These are phyloP conservation scores for Pogonomyrmex barbatus DNA, from an alignment of 1,140 invertebrate species.

Conservation along the genomic window DNA sequence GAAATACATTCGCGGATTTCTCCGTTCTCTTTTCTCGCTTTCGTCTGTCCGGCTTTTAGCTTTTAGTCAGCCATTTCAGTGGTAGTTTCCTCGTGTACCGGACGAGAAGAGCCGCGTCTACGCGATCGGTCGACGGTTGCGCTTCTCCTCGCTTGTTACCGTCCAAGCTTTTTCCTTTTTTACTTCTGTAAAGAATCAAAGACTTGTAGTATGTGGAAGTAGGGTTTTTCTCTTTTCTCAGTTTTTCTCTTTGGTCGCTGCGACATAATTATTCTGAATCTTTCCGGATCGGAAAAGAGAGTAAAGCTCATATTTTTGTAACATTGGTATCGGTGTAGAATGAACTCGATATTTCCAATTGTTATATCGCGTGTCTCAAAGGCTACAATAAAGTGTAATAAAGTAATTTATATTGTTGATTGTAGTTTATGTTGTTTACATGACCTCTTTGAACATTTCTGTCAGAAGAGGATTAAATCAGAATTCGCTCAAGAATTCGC, in stretches of 20 bases:
- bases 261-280: neutral
- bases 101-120: conserved; percentile 34
- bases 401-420: neutral
- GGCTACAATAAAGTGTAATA: neutral
- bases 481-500: neutral
- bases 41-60: conserved; percentile 74
- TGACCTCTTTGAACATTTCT: neutral
- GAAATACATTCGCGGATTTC: conserved; percentile 40
- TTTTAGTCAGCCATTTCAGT: conserved; percentile 70
- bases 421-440: too few species aligned
- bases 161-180: conserved; percentile 31
- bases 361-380: neutral
- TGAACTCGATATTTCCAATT: neutral
- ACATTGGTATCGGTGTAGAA: too few species aligned
- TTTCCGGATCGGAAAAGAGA: too few species aligned
- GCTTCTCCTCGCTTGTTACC: conserved; percentile 27
- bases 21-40: conserved; percentile 39
- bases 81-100: conserved; percentile 37
- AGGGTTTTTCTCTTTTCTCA: neutral
- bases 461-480: neutral
- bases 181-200: conserved; percentile 34
- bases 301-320: neutral
- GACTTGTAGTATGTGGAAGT: neutral
- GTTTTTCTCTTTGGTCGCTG: neutral
- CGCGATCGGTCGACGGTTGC: conserved; percentile 34